phyloP scores from a whole-genome alignment of 2,113 vertebrate genomes.

The Cheirogaleus medius region DNA sequence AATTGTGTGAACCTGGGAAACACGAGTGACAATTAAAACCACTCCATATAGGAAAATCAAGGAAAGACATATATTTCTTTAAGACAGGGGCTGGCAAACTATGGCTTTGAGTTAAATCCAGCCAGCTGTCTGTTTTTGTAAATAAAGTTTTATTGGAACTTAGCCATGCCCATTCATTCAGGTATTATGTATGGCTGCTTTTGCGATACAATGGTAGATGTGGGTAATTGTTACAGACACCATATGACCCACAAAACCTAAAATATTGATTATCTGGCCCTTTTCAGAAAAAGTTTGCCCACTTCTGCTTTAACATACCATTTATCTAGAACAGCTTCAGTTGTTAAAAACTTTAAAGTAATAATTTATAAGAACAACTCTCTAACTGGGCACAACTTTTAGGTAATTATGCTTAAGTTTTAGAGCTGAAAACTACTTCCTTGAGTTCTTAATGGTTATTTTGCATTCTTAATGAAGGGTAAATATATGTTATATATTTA shows the following conservation, averaged over 20 bases:
- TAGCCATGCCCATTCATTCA: not conserved
- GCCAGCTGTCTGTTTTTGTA: not conserved
- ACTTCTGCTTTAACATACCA: not conserved
- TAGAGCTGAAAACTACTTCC: not conserved
- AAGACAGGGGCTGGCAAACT: not conserved
- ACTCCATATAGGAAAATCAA: not conserved
- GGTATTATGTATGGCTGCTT: not conserved
- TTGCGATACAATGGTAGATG: not conserved
- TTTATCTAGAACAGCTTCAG: constrained; percentile 8
- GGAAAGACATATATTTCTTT: not conserved
- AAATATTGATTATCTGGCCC: not conserved
- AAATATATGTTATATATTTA: not conserved
- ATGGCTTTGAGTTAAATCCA: not conserved
- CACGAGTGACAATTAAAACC: not conserved
- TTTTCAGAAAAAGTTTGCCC: not conserved
- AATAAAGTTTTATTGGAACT: constrained; percentile 39
- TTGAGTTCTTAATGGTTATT: not conserved
- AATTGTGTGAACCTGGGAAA: not conserved
- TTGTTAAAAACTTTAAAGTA: not conserved
- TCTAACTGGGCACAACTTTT: not conserved
- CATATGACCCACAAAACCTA: not conserved
- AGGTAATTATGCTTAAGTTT: not conserved
- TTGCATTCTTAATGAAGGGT: not conserved
- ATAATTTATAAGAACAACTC: not conserved
- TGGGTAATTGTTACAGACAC: not conserved